Percentiles rank a stretch among this genome's conserved stretches.
phyloP scores from a whole-genome alignment of 1,140 invertebrate species.

The Dreissena polymorpha region DNA sequence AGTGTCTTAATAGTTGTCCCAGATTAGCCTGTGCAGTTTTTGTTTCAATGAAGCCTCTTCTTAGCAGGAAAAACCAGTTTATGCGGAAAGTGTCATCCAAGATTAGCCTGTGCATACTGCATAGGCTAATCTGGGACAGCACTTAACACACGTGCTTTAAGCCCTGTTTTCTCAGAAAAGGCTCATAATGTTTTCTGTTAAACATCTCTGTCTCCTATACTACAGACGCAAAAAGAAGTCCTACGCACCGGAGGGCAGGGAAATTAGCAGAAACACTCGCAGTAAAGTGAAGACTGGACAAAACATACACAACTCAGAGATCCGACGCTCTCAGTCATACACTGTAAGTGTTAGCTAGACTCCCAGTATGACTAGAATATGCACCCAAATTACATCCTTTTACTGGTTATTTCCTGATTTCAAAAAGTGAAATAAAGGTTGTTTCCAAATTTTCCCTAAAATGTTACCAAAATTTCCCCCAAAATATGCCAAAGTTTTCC shows the following conservation, averaged over 20 bases:
- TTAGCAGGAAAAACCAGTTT: no score
- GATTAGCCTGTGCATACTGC: no score
- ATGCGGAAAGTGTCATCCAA: no score
- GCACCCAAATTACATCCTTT: not conserved
- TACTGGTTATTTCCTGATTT: not conserved
- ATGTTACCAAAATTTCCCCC: no score
- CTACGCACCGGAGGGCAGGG: conserved; percentile 67
- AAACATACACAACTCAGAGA: conserved; percentile 62
- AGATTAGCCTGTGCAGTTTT: no score
- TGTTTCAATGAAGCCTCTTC: no score
- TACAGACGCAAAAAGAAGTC: conserved; percentile 70
- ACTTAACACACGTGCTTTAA: no score
- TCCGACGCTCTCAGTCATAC: conserved; percentile 62
- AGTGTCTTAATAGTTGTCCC: no score
- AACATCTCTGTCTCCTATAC: not conserved
- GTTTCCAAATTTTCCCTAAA: not conserved
- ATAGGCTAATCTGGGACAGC: no score
- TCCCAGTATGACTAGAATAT: not conserved
- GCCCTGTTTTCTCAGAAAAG: no score
- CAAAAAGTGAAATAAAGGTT: not conserved
- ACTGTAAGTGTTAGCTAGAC: conserved; percentile 56
- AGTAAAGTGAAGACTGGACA: conserved; percentile 75
- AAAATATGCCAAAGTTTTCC: no score
- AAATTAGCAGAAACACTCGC: conserved; percentile 62
- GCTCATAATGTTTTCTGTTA: no score